Conservation (phyloP, 2,888 invertebrate genomes). For the Liodrosophila aerea region DNA sequence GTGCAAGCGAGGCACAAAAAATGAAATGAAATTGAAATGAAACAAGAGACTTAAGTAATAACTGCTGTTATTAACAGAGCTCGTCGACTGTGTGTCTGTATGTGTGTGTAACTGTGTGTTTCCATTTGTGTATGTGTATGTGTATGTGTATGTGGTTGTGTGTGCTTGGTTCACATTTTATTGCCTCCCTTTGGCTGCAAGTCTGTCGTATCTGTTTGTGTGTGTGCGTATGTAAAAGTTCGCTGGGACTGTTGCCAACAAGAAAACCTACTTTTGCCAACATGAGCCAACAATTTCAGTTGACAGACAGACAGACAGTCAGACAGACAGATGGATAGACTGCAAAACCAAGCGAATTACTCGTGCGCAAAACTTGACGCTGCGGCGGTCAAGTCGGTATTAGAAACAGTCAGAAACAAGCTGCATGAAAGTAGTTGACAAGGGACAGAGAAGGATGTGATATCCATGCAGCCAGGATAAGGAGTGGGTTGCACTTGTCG, state of each 20-base stretch:
- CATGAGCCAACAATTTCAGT: slow-evolving; percentile 45
- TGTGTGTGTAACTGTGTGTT: too few relatives aligned
- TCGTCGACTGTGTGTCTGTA: slow-evolving; percentile 9
- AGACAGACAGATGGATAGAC: slow-evolving; percentile 14
- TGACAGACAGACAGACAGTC: slow-evolving; percentile 22
- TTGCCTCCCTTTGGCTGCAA: slow-evolving; percentile 30
- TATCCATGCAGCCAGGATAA: not conserved
- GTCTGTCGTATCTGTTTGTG: slow-evolving; percentile 11
- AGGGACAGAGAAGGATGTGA: not conserved
- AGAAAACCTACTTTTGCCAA: slow-evolving; percentile 63
- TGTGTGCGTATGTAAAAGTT: slow-evolving; percentile 27
- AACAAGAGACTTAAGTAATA: slow-evolving; percentile 69
- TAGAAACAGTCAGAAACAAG: slow-evolving; percentile 7
- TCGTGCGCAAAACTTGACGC: slow-evolving; percentile 41
- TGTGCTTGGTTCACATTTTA: slow-evolving; percentile 39
- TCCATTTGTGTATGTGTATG: slow-evolving; percentile 2
- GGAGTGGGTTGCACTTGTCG: too few relatives aligned
- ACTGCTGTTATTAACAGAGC: slow-evolving; percentile 64
- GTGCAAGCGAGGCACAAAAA: slow-evolving; percentile 50
- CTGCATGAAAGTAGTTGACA: not conserved
- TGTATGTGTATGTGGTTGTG: not conserved
- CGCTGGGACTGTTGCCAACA: slow-evolving; percentile 50
- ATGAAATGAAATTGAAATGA: slow-evolving; percentile 59
- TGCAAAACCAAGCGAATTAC: slow-evolving; percentile 24
- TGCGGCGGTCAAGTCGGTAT: slow-evolving; percentile 41